Percentiles rank a stretch among this genome's conserved stretches.
Conservation (phyloP, 2,888 invertebrate species). For the Autographa pulchrina region DNA sequence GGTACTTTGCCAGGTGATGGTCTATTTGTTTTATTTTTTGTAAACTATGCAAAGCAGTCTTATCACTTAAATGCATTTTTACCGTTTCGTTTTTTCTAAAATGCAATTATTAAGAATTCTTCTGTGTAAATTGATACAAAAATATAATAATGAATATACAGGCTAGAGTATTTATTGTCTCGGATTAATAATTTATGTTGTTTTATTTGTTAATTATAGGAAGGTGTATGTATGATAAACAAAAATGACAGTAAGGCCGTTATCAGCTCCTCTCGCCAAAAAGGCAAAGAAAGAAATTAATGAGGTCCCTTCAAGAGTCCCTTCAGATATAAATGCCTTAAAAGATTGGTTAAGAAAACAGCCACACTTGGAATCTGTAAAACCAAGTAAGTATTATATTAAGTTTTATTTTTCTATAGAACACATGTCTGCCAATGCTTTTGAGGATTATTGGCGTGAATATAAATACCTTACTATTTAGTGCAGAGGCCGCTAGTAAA, state of each 20-base stretch:
- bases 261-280: conserved; percentile 76
- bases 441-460: too few relatives aligned
- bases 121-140: too few relatives aligned
- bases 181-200: too few relatives aligned
- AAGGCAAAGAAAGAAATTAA: conserved; percentile 84
- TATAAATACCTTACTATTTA: not conserved
- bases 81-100: too few relatives aligned
- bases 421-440: not conserved
- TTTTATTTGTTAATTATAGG: not conserved
- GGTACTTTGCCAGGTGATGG: not conserved
- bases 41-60: too few relatives aligned
- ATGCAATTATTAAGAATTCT: too few relatives aligned
- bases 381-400: conserved; percentile 75
- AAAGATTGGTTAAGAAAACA: conserved; percentile 87
- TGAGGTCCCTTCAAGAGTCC: conserved; percentile 79
- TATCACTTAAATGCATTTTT: too few relatives aligned
- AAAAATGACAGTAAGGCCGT: conserved; percentile 74
- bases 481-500: too few relatives aligned
- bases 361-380: conserved; percentile 81
- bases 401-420: not conserved
- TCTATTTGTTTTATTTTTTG: too few relatives aligned
- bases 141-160: too few relatives aligned
- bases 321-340: conserved; percentile 77
- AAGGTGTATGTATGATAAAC: not conserved
- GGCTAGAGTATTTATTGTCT: conserved; percentile 6